Evolutionary conservation across 2,888 invertebrate species (phyloP), one percentile per base, ranked within the genome.

Genomic region (Apamea epomidion): DNA sequence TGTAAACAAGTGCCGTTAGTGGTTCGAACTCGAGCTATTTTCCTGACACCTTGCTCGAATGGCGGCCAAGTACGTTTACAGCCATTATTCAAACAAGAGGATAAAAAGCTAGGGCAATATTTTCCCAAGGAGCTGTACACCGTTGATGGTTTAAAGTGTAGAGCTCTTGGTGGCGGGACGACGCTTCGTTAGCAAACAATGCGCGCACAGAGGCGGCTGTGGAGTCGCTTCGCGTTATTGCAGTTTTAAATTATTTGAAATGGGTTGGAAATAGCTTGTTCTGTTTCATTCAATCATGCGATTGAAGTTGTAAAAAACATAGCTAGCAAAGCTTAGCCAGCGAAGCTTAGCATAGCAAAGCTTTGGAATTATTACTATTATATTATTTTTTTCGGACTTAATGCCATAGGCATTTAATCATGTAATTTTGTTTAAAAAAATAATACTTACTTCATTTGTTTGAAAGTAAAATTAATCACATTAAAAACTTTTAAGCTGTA

Each of bases 51-150:
- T 96, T 95, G 93, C 94, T 95, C 94, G 95, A 96, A 96, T 95
- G 95, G 95, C 94, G 93, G 93, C 93, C 92, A 92, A 96, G 96
- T 95, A 95, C 96, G 94, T 95, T 96, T 95, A 96, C 95, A 95
- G 94, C 94, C 95, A 96, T 97, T 96, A 97, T 97, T 97, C 97
- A 96, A 97, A 97, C 96, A 96, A 96, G 96, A 95, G 94, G 95
- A 96, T 97, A 96, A 97, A 97, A 97, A 97, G 96, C 95, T 94
- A 92, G 93, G 95, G 95, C 95, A 96, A 97, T 97, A 97, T 97
- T 97, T 97, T 96, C 94, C 93, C 93, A 95, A 95, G 95, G 94
- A 95, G 93, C 95, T 92, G 95, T 95, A 94, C 94, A 94, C 94
- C 93, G 94, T 92, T 95, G 96, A 96, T 96, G 97, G 95, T 96